Evolutionary conservation across 2,888 invertebrate species (phyloP).

Genomic region (Brassicogethes aeneus): DNA sequence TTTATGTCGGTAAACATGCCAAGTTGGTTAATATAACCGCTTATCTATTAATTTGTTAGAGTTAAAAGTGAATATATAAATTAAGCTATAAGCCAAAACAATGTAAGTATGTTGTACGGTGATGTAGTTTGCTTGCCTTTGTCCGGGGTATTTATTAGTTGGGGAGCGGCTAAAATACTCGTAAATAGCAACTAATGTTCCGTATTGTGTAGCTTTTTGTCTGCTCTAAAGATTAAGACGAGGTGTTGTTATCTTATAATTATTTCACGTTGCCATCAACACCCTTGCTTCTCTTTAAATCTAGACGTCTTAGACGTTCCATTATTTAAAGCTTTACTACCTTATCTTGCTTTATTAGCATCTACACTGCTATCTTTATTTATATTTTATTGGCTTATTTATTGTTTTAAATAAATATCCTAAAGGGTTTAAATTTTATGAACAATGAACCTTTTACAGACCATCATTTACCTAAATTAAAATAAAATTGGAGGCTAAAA

Average conservation of each 20-base stretch:
- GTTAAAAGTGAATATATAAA: slow-evolving; percentile 13
- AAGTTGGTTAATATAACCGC: slow-evolving; percentile 11
- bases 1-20: too few species aligned
- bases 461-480: too few species aligned
- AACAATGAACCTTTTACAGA: too few species aligned
- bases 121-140: slow-evolving; percentile 14
- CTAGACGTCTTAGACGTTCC: slow-evolving; percentile 1
- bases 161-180: slow-evolving; percentile 29
- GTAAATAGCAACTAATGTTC: slow-evolving; percentile 37
- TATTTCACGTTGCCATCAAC: slow-evolving; percentile 17
- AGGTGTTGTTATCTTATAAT: slow-evolving; percentile 33
- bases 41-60: slow-evolving; percentile 17
- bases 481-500: too few species aligned
- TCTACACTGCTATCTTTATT: too few species aligned
- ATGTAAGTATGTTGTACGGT: not conserved
- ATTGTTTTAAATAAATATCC: too few species aligned
- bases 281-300: not conserved
- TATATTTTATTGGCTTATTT: too few species aligned
- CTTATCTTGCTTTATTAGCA: too few species aligned
- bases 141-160: slow-evolving; percentile 28
- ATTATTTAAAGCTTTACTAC: too few species aligned
- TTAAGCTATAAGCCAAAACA: slow-evolving; percentile 14
- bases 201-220: slow-evolving; percentile 34
- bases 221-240: slow-evolving; percentile 33
- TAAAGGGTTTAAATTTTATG: too few species aligned